Percentiles rank a stretch among this genome's conserved stretches.
These are phyloP conservation scores for Etia nguti DNA, from an alignment of 2,113 vertebrate genomes.

Conservation along the genomic window DNA sequence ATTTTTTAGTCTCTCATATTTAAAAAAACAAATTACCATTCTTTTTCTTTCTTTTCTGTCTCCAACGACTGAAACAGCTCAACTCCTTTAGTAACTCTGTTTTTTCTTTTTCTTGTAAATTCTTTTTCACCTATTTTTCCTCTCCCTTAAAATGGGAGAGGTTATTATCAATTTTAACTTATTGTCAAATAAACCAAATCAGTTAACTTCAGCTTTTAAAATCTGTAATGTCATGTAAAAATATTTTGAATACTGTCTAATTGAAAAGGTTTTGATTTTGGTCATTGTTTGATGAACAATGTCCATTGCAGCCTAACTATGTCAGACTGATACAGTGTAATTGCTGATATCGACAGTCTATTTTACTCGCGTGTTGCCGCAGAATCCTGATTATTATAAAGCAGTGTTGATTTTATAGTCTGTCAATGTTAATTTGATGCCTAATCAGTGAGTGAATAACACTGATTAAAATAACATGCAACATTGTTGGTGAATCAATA, in stretches of 20 bases:
- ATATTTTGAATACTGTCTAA: neutral
- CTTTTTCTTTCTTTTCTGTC: neutral
- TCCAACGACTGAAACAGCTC: neutral
- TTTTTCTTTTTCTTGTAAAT: neutral
- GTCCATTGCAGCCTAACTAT: neutral
- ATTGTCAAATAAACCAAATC: neutral
- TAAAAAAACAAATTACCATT: neutral
- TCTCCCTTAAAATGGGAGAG: neutral
- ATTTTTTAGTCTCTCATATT: neutral
- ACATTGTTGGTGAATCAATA: conserved; percentile 21
- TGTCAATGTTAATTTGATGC: conserved; percentile 22
- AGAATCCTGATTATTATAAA: neutral
- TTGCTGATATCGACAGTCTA: neutral
- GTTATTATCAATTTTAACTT: neutral
- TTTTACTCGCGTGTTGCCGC: neutral
- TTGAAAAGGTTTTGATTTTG: neutral
- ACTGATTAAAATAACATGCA: conserved; percentile 31
- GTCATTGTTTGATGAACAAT: neutral
- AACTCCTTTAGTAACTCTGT: neutral
- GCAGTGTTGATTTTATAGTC: conserved; percentile 7
- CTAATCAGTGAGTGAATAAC: conserved; percentile 20
- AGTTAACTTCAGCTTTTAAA: neutral
- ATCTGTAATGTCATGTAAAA: neutral
- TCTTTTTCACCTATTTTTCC: neutral
- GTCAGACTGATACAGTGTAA: neutral